Percentiles rank a stretch among this genome's conserved stretches.
Conservation (phyloP, 2,888 invertebrate species). For the Nysson spinosus region DNA sequence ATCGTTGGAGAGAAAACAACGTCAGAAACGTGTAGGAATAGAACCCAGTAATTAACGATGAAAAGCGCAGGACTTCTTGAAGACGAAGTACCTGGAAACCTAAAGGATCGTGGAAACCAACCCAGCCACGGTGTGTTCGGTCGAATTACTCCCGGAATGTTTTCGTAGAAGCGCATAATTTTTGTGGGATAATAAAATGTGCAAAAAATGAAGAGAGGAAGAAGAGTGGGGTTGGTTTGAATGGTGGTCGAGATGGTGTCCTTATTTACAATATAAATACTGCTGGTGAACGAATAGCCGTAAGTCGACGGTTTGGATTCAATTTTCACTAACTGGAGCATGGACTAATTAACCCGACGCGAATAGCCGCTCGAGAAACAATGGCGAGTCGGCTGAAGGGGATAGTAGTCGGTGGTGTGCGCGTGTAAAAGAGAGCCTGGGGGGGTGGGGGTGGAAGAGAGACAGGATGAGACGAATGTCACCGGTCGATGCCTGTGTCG, state of each 20-base stretch:
- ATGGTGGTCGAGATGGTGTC: slow-evolving; percentile 7
- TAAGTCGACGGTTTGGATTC: slow-evolving; percentile 62
- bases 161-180: not conserved
- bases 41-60: slow-evolving; percentile 12
- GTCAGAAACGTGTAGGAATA: not conserved
- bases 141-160: slow-evolving; percentile 7
- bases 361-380: slow-evolving; percentile 66
- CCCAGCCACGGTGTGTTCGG: slow-evolving; percentile 4
- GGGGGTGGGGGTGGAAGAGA: slow-evolving; percentile 8
- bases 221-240: not conserved
- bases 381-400: slow-evolving; percentile 45
- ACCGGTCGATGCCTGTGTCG: slow-evolving; percentile 32
- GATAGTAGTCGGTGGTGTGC: slow-evolving; percentile 16
- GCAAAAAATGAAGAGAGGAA: not conserved
- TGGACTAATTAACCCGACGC: slow-evolving; percentile 72
- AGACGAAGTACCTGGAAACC: slow-evolving; percentile 1
- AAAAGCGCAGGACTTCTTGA: slow-evolving; percentile 4
- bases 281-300: slow-evolving; percentile 39
- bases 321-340: slow-evolving; percentile 74
- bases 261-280: slow-evolving; percentile 49
- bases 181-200: slow-evolving; percentile 20
- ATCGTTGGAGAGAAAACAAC: not conserved
- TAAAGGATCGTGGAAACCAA: not conserved
- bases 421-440: slow-evolving; percentile 19
- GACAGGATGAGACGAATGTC: not conserved